phyloP scores from a whole-genome alignment of 1,140 invertebrate genomes.

The Drosophila ercepeae region DNA sequence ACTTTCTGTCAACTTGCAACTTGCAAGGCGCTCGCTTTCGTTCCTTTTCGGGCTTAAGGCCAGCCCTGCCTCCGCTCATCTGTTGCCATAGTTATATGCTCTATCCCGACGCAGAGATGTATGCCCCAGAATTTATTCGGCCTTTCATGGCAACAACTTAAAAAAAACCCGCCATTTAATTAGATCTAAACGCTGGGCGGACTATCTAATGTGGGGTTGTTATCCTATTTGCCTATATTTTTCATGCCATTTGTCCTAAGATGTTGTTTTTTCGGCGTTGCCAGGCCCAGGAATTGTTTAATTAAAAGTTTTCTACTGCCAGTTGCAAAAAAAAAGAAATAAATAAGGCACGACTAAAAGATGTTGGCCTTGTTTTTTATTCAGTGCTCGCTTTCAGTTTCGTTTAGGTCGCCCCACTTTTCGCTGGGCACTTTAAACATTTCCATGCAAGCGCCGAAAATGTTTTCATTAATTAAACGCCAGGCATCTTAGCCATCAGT shows the following conservation, averaged over 20 bases:
- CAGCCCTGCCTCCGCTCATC: conserved; percentile 57
- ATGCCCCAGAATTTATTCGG: conserved; percentile 54
- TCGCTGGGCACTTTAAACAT: conserved; percentile 23
- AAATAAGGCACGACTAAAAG: conserved; percentile 30
- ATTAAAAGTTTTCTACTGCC: conserved; percentile 73
- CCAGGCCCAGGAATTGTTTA: conserved; percentile 75
- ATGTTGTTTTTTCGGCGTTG: conserved; percentile 54
- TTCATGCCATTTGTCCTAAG: conserved; percentile 70
- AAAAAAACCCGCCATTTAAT: conserved; percentile 71
- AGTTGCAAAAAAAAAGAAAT: conserved; percentile 16
- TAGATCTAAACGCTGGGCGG: conserved; percentile 74
- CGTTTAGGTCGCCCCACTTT: conserved; percentile 1
- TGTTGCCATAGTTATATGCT: conserved; percentile 59
- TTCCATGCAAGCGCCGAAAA: conserved; percentile 16
- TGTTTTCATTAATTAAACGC: conserved; percentile 46
- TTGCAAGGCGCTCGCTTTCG: conserved; percentile 45
- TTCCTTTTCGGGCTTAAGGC: conserved; percentile 57
- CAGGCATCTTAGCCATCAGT: conserved; percentile 29
- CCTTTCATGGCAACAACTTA: conserved; percentile 70
- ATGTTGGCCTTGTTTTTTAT: conserved; percentile 32
- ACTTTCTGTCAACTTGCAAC: conserved; percentile 76
- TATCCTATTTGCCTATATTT: conserved; percentile 25
- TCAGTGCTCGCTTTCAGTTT: conserved; percentile 17
- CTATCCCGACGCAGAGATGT: conserved; percentile 10
- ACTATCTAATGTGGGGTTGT: conserved; percentile 61